Percentiles rank a stretch among this genome's conserved stretches.
These are phyloP conservation scores for Harpagoxenus sublaevis DNA, from an alignment of 2,888 invertebrate genomes.

Conservation along the genomic window DNA sequence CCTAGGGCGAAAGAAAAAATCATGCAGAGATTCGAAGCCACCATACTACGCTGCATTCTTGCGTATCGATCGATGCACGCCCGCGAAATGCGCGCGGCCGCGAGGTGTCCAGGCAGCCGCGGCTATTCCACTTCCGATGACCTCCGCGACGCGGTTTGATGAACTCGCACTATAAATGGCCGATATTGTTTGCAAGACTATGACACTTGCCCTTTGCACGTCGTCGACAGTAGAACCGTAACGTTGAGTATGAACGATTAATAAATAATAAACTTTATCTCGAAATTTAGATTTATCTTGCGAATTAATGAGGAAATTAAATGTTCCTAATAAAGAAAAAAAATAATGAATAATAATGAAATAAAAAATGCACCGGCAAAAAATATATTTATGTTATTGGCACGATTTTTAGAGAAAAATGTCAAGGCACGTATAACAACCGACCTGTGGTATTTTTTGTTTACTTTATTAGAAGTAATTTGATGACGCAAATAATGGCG, in stretches of 20 bases:
- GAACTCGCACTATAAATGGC: constrained; percentile 44
- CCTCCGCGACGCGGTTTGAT: constrained; percentile 34
- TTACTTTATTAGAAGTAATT: constrained; percentile 30
- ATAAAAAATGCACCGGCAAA: not conserved
- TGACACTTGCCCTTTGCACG: constrained; percentile 36
- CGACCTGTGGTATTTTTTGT: constrained; percentile 1
- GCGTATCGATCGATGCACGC: constrained; percentile 47
- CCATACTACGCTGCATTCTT: not conserved
- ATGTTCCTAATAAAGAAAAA: not conserved
- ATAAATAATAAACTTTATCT: not conserved
- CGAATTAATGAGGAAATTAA: not conserved
- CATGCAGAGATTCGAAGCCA: constrained; percentile 48
- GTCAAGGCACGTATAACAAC: not conserved
- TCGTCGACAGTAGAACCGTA: not conserved
- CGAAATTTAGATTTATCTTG: not conserved
- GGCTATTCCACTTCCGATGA: constrained; percentile 52
- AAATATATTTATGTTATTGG: not conserved
- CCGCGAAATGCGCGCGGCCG: constrained; percentile 34
- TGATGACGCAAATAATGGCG: constrained; percentile 27
- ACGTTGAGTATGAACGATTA: not conserved
- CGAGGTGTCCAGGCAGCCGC: constrained; percentile 10
- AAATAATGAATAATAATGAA: not conserved
- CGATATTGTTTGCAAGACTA: constrained; percentile 50
- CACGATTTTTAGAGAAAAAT: constrained; percentile 19
- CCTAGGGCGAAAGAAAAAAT: constrained; percentile 56